These are phyloP conservation scores for Pammene fasciana DNA, from an alignment of 2,888 invertebrate genomes.

Conservation along the genomic window DNA sequence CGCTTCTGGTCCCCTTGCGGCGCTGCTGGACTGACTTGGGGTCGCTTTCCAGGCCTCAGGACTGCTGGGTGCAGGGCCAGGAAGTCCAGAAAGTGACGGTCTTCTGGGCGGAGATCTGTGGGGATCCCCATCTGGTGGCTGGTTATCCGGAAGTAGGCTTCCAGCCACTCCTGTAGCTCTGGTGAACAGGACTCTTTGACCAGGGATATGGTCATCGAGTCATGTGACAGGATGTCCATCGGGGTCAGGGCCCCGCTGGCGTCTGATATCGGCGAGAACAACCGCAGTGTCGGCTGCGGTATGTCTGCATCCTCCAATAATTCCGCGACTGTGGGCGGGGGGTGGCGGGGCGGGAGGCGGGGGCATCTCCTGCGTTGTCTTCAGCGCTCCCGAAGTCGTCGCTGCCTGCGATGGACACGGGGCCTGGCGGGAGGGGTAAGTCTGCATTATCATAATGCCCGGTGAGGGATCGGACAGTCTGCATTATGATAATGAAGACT, in stretches of 20 bases:
- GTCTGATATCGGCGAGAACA: not conserved
- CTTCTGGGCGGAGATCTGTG: not conserved
- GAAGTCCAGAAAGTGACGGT: not conserved
- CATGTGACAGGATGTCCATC: not conserved
- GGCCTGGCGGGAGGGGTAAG: not conserved
- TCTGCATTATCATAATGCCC: not conserved
- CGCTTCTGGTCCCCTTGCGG: too few relatives aligned
- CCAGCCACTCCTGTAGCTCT: not conserved
- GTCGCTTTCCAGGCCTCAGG: not conserved
- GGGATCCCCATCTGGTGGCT: not conserved
- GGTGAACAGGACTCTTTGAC: not conserved
- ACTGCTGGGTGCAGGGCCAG: not conserved
- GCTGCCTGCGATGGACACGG: not conserved
- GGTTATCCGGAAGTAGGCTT: not conserved
- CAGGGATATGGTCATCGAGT: too few relatives aligned
- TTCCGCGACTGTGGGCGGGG: not conserved
- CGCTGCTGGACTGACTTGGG: not conserved
- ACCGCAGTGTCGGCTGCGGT: not conserved
- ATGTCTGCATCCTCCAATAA: not conserved
- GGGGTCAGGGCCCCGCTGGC: not conserved
- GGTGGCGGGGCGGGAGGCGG: too few relatives aligned
- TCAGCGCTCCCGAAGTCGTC: not conserved
- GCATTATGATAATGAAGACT: too few relatives aligned
- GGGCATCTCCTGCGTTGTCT: not conserved
- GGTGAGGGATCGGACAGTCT: too few relatives aligned